Evolutionary conservation across 1,140 invertebrate species (phyloP).

Genomic region (Papilio xuthus): DNA sequence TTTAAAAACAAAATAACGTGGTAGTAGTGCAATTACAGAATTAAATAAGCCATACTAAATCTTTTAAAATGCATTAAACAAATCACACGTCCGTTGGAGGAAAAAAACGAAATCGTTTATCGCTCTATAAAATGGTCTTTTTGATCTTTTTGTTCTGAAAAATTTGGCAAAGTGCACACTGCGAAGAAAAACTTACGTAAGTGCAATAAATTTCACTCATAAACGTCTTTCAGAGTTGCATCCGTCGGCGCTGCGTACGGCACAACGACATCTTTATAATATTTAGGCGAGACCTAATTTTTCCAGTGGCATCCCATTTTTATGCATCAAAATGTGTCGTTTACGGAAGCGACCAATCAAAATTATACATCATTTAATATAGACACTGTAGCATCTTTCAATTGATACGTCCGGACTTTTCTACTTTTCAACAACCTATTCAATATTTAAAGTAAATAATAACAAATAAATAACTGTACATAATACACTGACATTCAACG

Average conservation of each 20-base stretch:
- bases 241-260: neutral
- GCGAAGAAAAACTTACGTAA: conserved; percentile 23
- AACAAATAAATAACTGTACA: neutral
- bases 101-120: conserved; percentile 29
- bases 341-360: neutral
- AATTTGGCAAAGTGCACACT: conserved; percentile 28
- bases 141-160: neutral
- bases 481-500: neutral
- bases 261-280: conserved; percentile 3
- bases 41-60: conserved; percentile 23
- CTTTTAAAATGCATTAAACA: conserved; percentile 26
- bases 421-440: neutral
- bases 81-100: conserved; percentile 14
- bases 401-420: neutral
- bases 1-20: neutral
- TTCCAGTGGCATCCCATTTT: neutral
- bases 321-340: conserved; percentile 9
- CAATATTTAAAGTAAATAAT: neutral
- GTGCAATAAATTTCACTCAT: conserved; percentile 36
- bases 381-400: neutral
- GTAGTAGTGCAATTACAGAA: neutral
- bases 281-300: conserved; percentile 5
- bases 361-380: neutral
- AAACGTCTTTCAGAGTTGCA: conserved; percentile 24
- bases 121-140: conserved; percentile 28